These are phyloP conservation scores for Verasper variegatus DNA, from an alignment of 2,113 vertebrate genomes.

Conservation along the genomic window DNA sequence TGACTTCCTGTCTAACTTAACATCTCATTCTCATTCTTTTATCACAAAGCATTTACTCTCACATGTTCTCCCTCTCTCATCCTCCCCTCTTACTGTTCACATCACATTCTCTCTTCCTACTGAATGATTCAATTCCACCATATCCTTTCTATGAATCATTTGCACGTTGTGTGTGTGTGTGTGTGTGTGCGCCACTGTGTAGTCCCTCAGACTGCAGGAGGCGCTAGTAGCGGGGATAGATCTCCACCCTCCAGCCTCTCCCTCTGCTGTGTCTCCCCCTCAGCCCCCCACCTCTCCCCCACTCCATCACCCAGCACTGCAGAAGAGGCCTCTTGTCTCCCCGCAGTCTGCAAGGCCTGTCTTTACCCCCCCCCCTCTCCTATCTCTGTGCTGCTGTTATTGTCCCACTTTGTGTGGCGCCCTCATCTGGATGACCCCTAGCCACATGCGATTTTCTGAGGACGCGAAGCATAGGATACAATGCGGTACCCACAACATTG, in stretches of 20 bases:
- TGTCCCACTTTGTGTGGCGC: constrained; percentile 42
- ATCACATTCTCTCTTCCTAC: too few relatives aligned
- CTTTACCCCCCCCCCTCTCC: constrained; percentile 5
- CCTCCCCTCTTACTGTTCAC: too few relatives aligned
- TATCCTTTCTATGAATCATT: too few relatives aligned
- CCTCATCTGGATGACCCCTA: constrained; percentile 52
- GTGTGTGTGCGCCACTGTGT: background rate
- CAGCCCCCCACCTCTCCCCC: background rate
- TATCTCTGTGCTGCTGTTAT: constrained; percentile 21
- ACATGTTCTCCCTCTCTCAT: too few relatives aligned
- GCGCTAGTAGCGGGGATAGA: constrained; percentile 24
- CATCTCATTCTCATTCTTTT: too few relatives aligned
- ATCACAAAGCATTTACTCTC: too few relatives aligned
- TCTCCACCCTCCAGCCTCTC: background rate
- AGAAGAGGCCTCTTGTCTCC: constrained; percentile 61
- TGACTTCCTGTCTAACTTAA: too few relatives aligned
- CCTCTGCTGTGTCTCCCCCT: background rate
- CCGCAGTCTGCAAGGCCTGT: constrained; percentile 43
- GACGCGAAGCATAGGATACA: constrained; percentile 2
- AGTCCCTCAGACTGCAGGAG: constrained; percentile 48
- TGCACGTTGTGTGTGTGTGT: background rate
- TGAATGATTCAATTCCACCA: too few relatives aligned
- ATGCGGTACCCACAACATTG: background rate
- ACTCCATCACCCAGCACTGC: constrained; percentile 47
- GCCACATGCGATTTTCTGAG: constrained; percentile 24